These are phyloP conservation scores for Drosophila albomicans DNA, from an alignment of 1,140 invertebrate genomes.

Conservation along the genomic window DNA sequence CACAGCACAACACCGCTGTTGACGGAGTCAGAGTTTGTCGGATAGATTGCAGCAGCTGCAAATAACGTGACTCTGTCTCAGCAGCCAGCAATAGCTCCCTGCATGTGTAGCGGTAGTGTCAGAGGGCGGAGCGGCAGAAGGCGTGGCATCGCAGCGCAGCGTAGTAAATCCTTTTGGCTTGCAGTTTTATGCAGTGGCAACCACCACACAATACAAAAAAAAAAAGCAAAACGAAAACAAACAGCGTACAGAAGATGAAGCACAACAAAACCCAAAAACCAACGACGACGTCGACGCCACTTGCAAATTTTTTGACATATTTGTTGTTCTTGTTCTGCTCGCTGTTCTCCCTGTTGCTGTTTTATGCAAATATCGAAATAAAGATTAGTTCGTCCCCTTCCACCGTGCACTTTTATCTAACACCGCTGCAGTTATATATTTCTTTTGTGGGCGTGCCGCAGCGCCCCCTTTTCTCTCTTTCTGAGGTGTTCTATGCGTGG, in stretches of 20 bases:
- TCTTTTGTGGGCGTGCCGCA: constrained; percentile 37
- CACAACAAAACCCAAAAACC: constrained; percentile 20
- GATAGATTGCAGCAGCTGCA: constrained; percentile 83
- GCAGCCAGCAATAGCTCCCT: constrained; percentile 51
- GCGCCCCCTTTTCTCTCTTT: constrained; percentile 12
- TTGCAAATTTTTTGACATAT: constrained; percentile 73
- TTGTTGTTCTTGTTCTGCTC: constrained; percentile 37
- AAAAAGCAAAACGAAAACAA: constrained; percentile 25
- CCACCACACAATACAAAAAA: constrained; percentile 25
- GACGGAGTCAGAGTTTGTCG: constrained; percentile 44
- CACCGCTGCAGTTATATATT: constrained; percentile 62
- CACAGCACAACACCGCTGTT: constrained; percentile 20
- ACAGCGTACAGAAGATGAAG: constrained; percentile 18
- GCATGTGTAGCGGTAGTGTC: constrained; percentile 25
- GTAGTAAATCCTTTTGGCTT: constrained; percentile 72
- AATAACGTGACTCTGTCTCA: constrained; percentile 80
- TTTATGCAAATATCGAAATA: constrained; percentile 81
- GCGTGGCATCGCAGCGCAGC: background rate
- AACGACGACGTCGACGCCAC: constrained; percentile 12
- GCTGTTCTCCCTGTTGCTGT: constrained; percentile 19
- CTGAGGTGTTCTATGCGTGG: constrained; percentile 23
- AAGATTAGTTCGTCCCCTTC: constrained; percentile 64
- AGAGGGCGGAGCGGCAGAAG: constrained; percentile 38
- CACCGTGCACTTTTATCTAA: background rate
- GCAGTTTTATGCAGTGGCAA: constrained; percentile 66